Percentiles rank a stretch among this genome's conserved stretches.
phyloP scores from a whole-genome alignment of 2,113 vertebrate genomes.

The Ameiurus melas region DNA sequence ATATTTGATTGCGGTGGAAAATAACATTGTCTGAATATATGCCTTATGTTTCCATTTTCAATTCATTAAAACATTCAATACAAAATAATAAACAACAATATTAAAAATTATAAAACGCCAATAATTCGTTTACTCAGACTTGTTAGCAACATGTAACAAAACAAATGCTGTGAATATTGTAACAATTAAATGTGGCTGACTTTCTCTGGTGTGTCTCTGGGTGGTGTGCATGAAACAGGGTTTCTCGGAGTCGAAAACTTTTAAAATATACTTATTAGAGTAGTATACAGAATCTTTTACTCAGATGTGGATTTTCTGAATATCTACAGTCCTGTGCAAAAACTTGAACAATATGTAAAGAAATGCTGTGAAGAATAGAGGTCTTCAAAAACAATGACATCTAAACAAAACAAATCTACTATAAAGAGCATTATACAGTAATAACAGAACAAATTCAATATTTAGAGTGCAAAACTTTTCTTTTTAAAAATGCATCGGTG shows the following conservation, averaged over 20 bases:
- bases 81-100: no score
- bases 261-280: background rate
- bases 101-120: background rate
- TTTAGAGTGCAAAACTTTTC: background rate
- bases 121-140: background rate
- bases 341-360: background rate
- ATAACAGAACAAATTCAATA: background rate
- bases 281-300: background rate
- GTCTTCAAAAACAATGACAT: background rate
- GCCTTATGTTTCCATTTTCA: background rate
- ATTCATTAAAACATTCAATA: background rate
- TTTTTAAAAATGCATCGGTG: background rate
- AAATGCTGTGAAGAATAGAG: background rate
- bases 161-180: background rate
- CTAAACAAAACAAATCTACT: background rate
- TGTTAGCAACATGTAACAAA: background rate
- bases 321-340: background rate
- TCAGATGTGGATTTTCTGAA: background rate
- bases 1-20: background rate
- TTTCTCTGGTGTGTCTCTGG: background rate
- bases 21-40: background rate
- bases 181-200: background rate
- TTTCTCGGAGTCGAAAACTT: background rate
- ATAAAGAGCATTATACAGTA: background rate
- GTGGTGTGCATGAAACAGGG: background rate